Evolutionary conservation across 2,113 vertebrate species (phyloP), one percentile per base, ranked within the genome.

Genomic region (Pterophyllum scalare): DNA sequence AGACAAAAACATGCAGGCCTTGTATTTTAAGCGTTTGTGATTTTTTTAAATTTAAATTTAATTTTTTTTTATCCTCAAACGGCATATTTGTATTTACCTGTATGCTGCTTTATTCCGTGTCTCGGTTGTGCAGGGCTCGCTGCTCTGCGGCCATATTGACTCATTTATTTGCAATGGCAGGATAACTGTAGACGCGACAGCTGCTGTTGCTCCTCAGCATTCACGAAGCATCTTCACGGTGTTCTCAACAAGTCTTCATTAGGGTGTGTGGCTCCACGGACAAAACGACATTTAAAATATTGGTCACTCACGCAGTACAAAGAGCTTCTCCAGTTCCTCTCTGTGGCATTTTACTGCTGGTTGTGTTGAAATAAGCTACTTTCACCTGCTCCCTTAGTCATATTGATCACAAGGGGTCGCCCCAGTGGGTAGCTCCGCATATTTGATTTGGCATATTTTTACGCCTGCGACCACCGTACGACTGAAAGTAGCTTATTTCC

Each of bases 61-160:
- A n/a, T 35, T 35, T 35, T 5, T 28, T 20, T 4, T 31, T 19
- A 2, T 31, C 19, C 20, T 17, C 17, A 12, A 19, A 17, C 24
- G 58, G 2, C 5, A n/a, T 17, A 7, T 54, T 57, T 67, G 35
- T 24, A 12, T 85, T 61, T 74, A 87, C 84, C 85, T 86, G 59
- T 40, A 56, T 84, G 3, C 35, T 40, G 61, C 52, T 57, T 31
- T 57, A n/a, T 14, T 81, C 49, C 26, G 59, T 7, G 49, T 67
- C 52, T 90, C 77, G 6, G 67, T 24, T 82, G 65, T 87, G 75
- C 84, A 84, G 84, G 76, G 8, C 11, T 75, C 67, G 76, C 82
- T 35, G 60, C 85, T 90, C 80, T 84, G 91, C 92, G 72, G 91
- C 91, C 92, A 93, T 94, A 87, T 90, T 93, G 86, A 76, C 85